A percentile compares a stretch with the other conserved stretches of the same genome.
phyloP scores from a whole-genome alignment of 2,113 vertebrate species.

The Tragelaphus buxtoni region DNA sequence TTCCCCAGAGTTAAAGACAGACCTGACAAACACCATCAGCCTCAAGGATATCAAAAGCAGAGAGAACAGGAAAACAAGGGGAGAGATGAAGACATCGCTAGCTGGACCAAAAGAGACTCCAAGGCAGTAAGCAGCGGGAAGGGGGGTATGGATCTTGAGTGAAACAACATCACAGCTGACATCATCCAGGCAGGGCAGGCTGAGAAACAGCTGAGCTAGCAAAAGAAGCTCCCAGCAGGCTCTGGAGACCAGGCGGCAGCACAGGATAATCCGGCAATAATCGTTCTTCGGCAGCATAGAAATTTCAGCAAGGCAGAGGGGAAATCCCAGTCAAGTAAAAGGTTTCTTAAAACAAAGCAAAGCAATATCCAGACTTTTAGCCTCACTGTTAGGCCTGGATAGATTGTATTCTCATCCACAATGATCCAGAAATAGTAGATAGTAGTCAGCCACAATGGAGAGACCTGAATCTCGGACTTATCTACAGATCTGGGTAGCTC shows the following conservation, averaged over 20 bases:
- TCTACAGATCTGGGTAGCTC: background rate
- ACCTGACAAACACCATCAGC: slow-evolving; percentile 64
- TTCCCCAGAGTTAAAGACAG: slow-evolving; percentile 20
- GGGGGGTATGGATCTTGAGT: slow-evolving; percentile 39
- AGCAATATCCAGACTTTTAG: background rate
- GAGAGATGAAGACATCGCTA: slow-evolving; percentile 62
- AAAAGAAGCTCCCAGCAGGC: slow-evolving; percentile 46
- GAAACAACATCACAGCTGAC: slow-evolving; percentile 57
- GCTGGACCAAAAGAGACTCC: slow-evolving; percentile 60
- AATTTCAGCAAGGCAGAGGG: background rate
- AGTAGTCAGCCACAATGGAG: background rate
- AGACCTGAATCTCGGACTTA: background rate
- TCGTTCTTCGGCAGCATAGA: background rate
- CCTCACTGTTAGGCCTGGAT: background rate
- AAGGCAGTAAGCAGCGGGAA: background rate
- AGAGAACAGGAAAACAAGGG: slow-evolving; percentile 43
- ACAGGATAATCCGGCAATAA: slow-evolving; percentile 30
- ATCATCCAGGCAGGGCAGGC: slow-evolving; percentile 31
- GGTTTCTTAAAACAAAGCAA: slow-evolving; percentile 3
- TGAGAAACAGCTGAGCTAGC: slow-evolving; percentile 47
- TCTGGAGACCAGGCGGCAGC: background rate
- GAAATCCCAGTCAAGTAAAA: background rate
- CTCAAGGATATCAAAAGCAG: slow-evolving; percentile 56
- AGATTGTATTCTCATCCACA: background rate
- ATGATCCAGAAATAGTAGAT: background rate